These are phyloP conservation scores for Acanthosepion esculentum DNA, from an alignment of 2,888 invertebrate genomes.

Conservation along the genomic window DNA sequence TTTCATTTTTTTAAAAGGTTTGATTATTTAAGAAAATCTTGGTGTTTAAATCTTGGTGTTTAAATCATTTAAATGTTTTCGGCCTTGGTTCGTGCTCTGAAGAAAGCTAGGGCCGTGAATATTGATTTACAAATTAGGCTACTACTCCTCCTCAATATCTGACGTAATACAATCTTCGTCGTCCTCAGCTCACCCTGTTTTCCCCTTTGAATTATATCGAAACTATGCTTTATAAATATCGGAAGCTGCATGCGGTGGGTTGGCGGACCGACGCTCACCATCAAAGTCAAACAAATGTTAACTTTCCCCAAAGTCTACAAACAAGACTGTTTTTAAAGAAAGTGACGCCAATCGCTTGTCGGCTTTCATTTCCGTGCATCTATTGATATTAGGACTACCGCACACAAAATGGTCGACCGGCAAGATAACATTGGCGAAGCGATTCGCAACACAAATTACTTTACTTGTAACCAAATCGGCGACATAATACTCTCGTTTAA, in stretches of 20 bases:
- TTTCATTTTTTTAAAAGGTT: too few relatives aligned
- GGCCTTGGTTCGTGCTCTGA: too few relatives aligned
- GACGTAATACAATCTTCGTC: too few relatives aligned
- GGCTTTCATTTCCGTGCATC: not conserved
- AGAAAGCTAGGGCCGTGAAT: too few relatives aligned
- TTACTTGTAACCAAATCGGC: constrained; percentile 33
- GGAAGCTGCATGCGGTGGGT: not conserved
- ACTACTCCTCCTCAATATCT: too few relatives aligned
- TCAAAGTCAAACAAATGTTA: not conserved
- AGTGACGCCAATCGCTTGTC: not conserved
- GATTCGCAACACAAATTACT: constrained; percentile 34
- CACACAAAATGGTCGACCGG: constrained; percentile 17
- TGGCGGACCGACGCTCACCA: not conserved
- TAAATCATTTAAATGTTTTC: too few relatives aligned
- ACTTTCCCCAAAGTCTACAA: not conserved
- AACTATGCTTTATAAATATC: not conserved
- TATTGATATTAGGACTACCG: not conserved
- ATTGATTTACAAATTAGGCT: too few relatives aligned
- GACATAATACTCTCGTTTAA: not conserved
- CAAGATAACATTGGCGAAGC: not conserved
- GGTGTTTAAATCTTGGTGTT: too few relatives aligned
- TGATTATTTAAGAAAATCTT: too few relatives aligned
- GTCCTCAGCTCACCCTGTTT: too few relatives aligned
- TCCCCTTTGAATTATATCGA: not conserved
- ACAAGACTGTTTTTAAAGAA: constrained; percentile 20